A percentile compares a stretch with the other conserved stretches of the same genome.
Conservation (phyloP, 2,888 invertebrate genomes). For the Arrhopalites spinosus region DNA sequence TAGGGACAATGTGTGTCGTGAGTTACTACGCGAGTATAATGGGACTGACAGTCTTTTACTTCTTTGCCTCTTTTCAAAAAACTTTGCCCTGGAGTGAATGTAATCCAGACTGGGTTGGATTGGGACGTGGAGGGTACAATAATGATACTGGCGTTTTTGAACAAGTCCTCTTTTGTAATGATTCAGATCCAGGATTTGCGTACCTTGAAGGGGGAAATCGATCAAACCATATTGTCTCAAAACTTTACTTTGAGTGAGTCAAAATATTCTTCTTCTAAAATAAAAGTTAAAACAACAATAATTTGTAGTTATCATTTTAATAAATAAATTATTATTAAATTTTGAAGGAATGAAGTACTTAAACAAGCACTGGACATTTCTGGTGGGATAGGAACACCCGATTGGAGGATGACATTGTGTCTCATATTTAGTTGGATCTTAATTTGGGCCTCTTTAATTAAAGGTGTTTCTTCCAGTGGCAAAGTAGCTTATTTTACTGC, state of each 20-base stretch:
- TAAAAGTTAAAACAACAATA: neutral
- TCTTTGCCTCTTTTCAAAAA: constrained; percentile 57
- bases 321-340: constrained; percentile 54
- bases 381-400: constrained; percentile 59
- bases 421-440: constrained; percentile 67
- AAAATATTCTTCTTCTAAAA: no score
- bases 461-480: constrained; percentile 65
- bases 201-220: neutral
- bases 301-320: no score
- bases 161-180: constrained; percentile 59
- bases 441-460: constrained; percentile 71
- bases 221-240: constrained; percentile 41
- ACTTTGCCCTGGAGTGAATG: constrained; percentile 58
- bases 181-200: constrained; percentile 60
- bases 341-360: constrained; percentile 56
- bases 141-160: neutral
- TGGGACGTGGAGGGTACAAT: neutral
- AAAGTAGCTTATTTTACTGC: constrained; percentile 87
- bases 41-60: constrained; percentile 62
- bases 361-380: constrained; percentile 52
- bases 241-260: constrained; percentile 63
- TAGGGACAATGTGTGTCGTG: constrained; percentile 64
- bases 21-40: constrained; percentile 79
- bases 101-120: neutral
- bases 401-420: constrained; percentile 64